Evolutionary conservation across 2,113 vertebrate genomes (phyloP).

Genomic region (Rhinolophus sinicus): DNA sequence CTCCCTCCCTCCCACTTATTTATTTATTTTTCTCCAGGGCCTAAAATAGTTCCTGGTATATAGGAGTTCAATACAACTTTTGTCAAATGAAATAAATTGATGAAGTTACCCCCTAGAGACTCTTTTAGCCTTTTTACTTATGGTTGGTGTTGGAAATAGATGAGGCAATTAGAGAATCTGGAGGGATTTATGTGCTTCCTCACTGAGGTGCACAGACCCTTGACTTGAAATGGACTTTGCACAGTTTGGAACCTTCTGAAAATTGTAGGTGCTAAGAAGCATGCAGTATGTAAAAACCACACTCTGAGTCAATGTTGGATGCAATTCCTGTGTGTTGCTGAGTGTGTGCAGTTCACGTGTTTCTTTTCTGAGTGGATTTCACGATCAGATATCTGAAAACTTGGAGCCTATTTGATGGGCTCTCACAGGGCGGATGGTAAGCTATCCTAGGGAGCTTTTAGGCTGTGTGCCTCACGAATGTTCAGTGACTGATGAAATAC

Average conservation of each 20-base stretch:
- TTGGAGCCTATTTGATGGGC: background rate
- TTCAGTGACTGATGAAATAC: background rate
- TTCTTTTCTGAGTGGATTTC: background rate
- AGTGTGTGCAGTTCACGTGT: background rate
- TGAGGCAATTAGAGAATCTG: background rate
- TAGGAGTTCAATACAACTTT: background rate
- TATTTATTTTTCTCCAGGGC: background rate
- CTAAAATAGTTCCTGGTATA: background rate
- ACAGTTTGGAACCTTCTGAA: background rate
- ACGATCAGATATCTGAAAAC: background rate
- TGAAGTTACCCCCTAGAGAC: background rate
- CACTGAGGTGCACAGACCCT: background rate
- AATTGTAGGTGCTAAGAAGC: background rate
- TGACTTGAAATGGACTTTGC: background rate
- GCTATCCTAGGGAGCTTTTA: fast-evolving
- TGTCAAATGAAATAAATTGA: background rate
- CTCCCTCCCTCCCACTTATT: background rate
- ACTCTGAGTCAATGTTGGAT: background rate
- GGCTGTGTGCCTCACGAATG: fast-evolving
- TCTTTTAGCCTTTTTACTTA: background rate
- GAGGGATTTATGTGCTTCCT: background rate
- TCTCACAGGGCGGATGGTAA: fast-evolving
- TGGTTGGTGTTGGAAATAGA: background rate
- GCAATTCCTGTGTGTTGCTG: background rate
- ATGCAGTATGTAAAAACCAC: fast-evolving